A percentile compares a stretch with the other conserved stretches of the same genome.
phyloP scores from a whole-genome alignment of 2,888 invertebrate species.

The Frankliniella intonsa region DNA sequence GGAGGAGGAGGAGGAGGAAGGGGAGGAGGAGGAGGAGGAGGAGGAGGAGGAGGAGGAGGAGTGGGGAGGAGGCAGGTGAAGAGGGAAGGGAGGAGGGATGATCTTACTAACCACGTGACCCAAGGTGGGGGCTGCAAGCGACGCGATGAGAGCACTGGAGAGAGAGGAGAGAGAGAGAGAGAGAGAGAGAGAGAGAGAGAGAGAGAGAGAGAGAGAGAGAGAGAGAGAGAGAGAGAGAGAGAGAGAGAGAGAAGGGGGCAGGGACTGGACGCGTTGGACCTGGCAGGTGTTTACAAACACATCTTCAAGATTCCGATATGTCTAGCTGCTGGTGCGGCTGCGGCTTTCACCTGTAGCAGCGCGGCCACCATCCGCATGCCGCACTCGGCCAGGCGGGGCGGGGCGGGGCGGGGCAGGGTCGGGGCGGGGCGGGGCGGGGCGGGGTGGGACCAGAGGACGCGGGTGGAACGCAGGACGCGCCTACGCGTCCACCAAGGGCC shows the following conservation, averaged over 20 bases:
- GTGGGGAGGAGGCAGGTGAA: constrained; percentile 8
- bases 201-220: constrained; percentile 25
- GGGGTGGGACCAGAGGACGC: too few relatives aligned
- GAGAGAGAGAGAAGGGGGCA: not conserved
- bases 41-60: constrained; percentile 27
- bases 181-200: constrained; percentile 19
- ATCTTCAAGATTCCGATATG: too few relatives aligned
- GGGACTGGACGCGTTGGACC: not conserved
- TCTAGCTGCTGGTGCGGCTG: too few relatives aligned
- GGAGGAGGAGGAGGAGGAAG: constrained; percentile 26
- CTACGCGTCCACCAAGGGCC: too few relatives aligned
- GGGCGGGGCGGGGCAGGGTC: too few relatives aligned
- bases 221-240: constrained; percentile 27
- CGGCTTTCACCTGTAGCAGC: too few relatives aligned
- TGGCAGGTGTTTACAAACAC: constrained; percentile 3
- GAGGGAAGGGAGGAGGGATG: constrained; percentile 18
- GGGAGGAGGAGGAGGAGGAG: too few relatives aligned
- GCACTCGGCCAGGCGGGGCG: too few relatives aligned
- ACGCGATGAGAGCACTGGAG: constrained; percentile 7
- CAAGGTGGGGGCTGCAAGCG: not conserved
- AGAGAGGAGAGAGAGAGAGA: constrained; percentile 21
- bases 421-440: too few relatives aligned
- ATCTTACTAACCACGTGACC: not conserved
- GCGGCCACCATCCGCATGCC: too few relatives aligned
- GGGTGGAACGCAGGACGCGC: too few relatives aligned